phyloP scores from a whole-genome alignment of 2,113 vertebrate genomes.

The Alaudala cheleensis region DNA sequence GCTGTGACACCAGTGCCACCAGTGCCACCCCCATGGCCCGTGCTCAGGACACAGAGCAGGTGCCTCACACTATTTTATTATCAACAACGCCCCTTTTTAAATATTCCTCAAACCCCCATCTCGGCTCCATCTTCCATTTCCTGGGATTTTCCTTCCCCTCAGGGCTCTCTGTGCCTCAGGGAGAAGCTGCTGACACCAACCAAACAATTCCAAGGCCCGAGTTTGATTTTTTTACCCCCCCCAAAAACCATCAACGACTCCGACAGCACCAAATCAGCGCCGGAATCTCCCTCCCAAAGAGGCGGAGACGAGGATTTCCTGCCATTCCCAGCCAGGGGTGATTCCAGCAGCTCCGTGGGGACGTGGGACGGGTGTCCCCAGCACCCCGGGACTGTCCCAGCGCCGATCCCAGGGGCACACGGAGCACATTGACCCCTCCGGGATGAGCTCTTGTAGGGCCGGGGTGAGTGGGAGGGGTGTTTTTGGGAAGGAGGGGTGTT shows the following conservation, averaged over 20 bases:
- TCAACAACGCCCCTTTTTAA: background rate
- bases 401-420: background rate
- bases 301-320: background rate
- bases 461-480: too few species aligned
- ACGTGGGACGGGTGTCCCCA: rapidly evolving
- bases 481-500: background rate
- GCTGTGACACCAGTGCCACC: background rate
- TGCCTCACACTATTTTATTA: background rate
- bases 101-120: rapidly evolving
- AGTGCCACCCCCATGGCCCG: rapidly evolving
- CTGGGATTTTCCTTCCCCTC: background rate
- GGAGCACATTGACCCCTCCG: rapidly evolving
- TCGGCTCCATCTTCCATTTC: rapidly evolving
- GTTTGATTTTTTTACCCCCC: background rate
- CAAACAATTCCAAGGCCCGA: background rate
- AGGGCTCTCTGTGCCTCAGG: rapidly evolving
- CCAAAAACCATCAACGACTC: background rate
- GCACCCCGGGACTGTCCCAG: background rate
- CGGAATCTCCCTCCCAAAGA: background rate
- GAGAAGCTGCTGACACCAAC: background rate
- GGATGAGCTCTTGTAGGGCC: background rate
- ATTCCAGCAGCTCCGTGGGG: background rate
- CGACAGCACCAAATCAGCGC: background rate
- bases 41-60: background rate
- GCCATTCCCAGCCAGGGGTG: background rate